Evolutionary conservation across 2,113 vertebrate genomes (phyloP).

Genomic region (Lycocorax pyrrhopterus): DNA sequence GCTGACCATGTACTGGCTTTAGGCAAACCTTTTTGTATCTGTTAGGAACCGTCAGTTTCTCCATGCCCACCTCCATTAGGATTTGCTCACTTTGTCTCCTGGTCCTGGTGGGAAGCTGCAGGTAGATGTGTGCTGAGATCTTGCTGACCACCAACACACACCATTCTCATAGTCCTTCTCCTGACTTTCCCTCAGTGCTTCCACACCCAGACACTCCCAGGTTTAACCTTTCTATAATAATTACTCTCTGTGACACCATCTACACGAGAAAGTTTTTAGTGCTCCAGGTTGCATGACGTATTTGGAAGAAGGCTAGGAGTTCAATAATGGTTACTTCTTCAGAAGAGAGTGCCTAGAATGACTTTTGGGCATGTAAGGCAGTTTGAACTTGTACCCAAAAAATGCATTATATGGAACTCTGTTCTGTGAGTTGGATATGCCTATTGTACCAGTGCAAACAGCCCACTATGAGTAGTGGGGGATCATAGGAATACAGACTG

Average conservation of each 20-base stretch:
- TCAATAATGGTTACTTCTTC: background rate
- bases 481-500: background rate
- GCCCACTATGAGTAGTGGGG: background rate
- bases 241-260: background rate
- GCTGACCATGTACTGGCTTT: background rate
- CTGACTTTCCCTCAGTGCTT: background rate
- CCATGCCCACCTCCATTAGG: background rate
- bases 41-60: background rate
- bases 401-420: background rate
- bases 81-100: background rate
- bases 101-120: background rate
- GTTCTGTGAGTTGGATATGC: background rate
- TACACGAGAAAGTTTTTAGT: background rate
- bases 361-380: background rate
- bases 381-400: background rate
- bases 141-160: background rate
- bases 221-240: background rate
- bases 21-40: background rate
- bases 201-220: background rate
- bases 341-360: background rate
- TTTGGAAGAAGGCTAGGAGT: background rate
- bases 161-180: background rate
- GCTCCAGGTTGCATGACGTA: background rate
- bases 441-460: background rate
- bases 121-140: background rate